Conservation (phyloP, 2,888 invertebrate genomes). For the Apamea monoglypha region DNA sequence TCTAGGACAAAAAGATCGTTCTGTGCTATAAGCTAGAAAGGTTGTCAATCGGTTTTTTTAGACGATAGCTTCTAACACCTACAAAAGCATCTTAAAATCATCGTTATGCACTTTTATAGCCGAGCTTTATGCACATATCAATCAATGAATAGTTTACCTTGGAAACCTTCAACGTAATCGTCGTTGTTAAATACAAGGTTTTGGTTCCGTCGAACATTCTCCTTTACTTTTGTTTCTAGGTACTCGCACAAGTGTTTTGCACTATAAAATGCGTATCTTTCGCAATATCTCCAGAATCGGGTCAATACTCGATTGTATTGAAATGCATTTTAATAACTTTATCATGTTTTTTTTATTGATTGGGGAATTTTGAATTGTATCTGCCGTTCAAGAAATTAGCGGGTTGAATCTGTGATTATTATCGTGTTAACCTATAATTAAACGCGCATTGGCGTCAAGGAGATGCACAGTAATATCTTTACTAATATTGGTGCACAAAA, state of each 20-base stretch:
- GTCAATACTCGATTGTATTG: slow-evolving; percentile 57
- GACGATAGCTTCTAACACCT: neutral
- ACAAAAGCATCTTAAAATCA: slow-evolving; percentile 10
- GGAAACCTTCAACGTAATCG: slow-evolving; percentile 54
- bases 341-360: slow-evolving; percentile 16
- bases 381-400: neutral
- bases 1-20: neutral
- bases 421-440: neutral
- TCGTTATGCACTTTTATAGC: slow-evolving; percentile 32
- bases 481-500: slow-evolving; percentile 3
- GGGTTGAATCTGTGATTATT: neutral
- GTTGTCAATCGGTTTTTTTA: neutral
- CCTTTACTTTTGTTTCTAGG: slow-evolving; percentile 58
- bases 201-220: slow-evolving; percentile 57
- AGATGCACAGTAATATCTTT: neutral
- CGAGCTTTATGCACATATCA: slow-evolving; percentile 28
- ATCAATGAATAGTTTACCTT: slow-evolving; percentile 53
- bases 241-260: slow-evolving; percentile 25
- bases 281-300: slow-evolving; percentile 59
- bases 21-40: neutral
- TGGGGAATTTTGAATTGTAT: slow-evolving; percentile 2
- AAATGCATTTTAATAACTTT: slow-evolving; percentile 32
- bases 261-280: slow-evolving; percentile 36
- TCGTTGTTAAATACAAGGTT: slow-evolving; percentile 65
- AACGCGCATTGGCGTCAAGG: neutral